Conservation (phyloP, 2,888 invertebrate genomes). For the Hartigia nigra region DNA sequence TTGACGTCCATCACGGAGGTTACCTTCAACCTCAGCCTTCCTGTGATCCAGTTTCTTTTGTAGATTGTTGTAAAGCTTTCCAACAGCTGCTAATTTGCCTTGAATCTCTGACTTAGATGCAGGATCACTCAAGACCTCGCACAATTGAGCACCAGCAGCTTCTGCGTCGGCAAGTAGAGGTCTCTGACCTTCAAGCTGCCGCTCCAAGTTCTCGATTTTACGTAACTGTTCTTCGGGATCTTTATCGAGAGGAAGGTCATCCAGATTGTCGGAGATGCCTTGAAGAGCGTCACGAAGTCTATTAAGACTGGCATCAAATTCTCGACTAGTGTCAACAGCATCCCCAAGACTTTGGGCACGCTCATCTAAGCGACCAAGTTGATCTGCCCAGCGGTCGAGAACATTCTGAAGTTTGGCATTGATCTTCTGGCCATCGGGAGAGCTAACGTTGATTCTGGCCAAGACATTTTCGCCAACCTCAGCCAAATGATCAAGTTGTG, state of each 20-base stretch:
- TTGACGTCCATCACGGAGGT: slow-evolving; percentile 87
- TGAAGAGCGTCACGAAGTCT: slow-evolving; percentile 88
- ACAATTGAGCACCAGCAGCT: slow-evolving; percentile 88
- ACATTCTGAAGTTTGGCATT: slow-evolving; percentile 79
- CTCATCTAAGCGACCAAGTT: slow-evolving; percentile 82
- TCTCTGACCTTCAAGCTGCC: slow-evolving; percentile 89
- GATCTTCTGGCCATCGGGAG: slow-evolving; percentile 75
- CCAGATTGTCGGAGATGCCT: slow-evolving; percentile 87
- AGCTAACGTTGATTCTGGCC: slow-evolving; percentile 68
- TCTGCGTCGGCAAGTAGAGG: slow-evolving; percentile 89
- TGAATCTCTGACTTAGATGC: slow-evolving; percentile 92
- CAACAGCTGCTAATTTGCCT: slow-evolving; percentile 87
- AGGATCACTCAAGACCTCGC: slow-evolving; percentile 89
- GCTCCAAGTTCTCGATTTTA: slow-evolving; percentile 87
- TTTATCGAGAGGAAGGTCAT: slow-evolving; percentile 81
- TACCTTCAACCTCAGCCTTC: slow-evolving; percentile 91
- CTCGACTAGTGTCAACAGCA: slow-evolving; percentile 91
- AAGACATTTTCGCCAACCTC: slow-evolving; percentile 84
- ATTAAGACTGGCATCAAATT: slow-evolving; percentile 90
- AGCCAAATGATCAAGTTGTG: slow-evolving; percentile 86
- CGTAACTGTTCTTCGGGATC: slow-evolving; percentile 89
- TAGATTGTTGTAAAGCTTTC: slow-evolving; percentile 86
- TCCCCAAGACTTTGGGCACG: slow-evolving; percentile 91
- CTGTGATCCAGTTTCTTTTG: slow-evolving; percentile 90
- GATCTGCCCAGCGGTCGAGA: slow-evolving; percentile 83